A percentile compares a stretch with the other conserved stretches of the same genome.
Conservation (phyloP, 37 sponge, comb jelly and placozoan genomes). For the Aphrocallistes beatrix region DNA sequence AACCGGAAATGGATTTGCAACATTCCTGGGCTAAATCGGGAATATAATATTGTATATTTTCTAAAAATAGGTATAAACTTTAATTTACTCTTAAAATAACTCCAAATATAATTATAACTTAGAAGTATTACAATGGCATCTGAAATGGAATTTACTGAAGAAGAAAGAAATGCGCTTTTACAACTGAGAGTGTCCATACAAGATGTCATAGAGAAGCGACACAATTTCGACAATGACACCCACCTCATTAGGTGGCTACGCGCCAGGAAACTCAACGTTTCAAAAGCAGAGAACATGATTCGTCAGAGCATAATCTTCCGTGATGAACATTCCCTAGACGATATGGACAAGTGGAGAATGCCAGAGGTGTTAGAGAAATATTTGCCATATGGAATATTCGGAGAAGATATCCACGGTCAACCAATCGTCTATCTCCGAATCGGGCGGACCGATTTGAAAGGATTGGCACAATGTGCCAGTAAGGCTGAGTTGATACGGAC, state of each 20-base stretch:
- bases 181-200: not conserved
- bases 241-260: not conserved
- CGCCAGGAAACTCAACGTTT: not conserved
- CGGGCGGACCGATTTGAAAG: not conserved
- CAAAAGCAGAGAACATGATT: not conserved
- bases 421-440: not conserved
- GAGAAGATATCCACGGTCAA: not conserved
- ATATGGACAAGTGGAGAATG: not conserved
- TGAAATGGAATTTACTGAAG: not conserved
- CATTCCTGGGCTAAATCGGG: no score
- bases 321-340: not conserved
- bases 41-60: no score
- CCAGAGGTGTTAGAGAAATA: not conserved
- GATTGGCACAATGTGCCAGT: not conserved
- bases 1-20: no score
- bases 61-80: no score
- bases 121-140: no score
- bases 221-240: not conserved
- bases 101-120: no score
- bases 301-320: not conserved
- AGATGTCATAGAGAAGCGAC: not conserved
- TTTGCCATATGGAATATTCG: not conserved
- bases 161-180: not conserved
- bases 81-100: no score
- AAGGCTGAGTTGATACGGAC: not conserved